phyloP scores from a whole-genome alignment of 1,140 invertebrate genomes.

The Saccostrea glomerata region DNA sequence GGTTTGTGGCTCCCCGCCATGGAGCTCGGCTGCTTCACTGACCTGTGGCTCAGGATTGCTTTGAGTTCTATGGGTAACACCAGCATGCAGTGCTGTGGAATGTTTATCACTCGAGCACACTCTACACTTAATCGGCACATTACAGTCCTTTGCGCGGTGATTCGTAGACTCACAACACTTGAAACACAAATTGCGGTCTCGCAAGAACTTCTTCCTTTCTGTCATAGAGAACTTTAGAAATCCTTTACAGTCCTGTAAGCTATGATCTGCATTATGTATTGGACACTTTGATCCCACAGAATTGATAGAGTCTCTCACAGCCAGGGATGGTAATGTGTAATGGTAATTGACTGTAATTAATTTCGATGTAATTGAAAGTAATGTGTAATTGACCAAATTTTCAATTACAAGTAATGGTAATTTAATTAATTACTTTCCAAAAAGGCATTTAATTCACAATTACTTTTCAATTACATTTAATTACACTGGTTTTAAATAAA shows the following conservation, averaged over 20 bases:
- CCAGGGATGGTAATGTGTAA: too few relatives aligned
- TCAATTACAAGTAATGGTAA: too few relatives aligned
- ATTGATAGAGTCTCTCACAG: neutral
- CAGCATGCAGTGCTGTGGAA: constrained; percentile 14
- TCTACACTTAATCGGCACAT: neutral
- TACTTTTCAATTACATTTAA: too few relatives aligned
- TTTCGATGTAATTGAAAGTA: too few relatives aligned
- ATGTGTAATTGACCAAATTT: too few relatives aligned
- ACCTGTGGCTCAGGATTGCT: neutral
- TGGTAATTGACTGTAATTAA: too few relatives aligned
- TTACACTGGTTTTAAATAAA: too few relatives aligned
- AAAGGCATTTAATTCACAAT: too few relatives aligned
- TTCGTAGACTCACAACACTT: constrained; percentile 35
- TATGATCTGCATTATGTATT: constrained; percentile 13
- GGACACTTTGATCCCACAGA: neutral
- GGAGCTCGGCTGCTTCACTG: neutral
- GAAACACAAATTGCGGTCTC: constrained; percentile 34
- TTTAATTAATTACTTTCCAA: too few relatives aligned
- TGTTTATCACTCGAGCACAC: constrained; percentile 1
- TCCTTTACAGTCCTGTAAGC: constrained; percentile 32
- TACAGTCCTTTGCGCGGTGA: constrained; percentile 14
- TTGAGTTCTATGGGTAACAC: neutral
- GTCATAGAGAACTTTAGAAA: constrained; percentile 24
- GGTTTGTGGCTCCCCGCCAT: neutral
- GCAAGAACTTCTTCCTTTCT: constrained; percentile 35